Evolutionary conservation across 2,113 vertebrate genomes (phyloP), one percentile per base, ranked within the genome.

Genomic region (Ceuthmochares aereus): DNA sequence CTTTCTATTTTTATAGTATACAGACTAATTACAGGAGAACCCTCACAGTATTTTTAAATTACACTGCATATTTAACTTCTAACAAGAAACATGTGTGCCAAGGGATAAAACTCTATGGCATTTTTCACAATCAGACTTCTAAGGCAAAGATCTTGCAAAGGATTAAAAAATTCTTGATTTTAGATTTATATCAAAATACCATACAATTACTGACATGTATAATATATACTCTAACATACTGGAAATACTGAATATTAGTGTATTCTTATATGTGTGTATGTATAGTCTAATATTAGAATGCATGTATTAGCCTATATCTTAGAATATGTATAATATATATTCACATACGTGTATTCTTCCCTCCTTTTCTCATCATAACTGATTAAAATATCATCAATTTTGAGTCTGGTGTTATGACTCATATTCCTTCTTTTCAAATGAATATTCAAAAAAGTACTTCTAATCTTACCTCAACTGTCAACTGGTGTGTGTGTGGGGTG

Each of bases 21-120:
- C 34, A 84, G 40, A 78, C 26, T 29, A 93, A 69, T 91, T 90
- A 93, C 69, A 87, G 58, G 45, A 86, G 69, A 94, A 91, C 8
- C 6, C 7, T 77, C 8, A 37, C 2, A 80, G 81, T 89, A 89
- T 94, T 89, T 97, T 84, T 9, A 96, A 96, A 92, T 91, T 29
- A 89, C 14, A 12, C 20, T 47, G 51, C 74, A 40, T 87, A 68
- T 87, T 86, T 94, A 84, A 84, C 58, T 93, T 82, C 5, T 91
- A 96, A 93, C 43, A 92, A 94, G 76, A 90, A 95, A 94, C 80
- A 87, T 87, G 76, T 85, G 56, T n/a, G n/a, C n/a, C 68, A 64
- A 73, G 40, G 20, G 37, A 82, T 95, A 73, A 95, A 92, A 72
- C 47, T 37, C 9, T 25, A 74, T 30, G 47, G 30, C 19, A 82